Evolutionary conservation across 2,113 vertebrate genomes (phyloP), one percentile per base, ranked within the genome.

Genomic region (Malurus melanocephalus): DNA sequence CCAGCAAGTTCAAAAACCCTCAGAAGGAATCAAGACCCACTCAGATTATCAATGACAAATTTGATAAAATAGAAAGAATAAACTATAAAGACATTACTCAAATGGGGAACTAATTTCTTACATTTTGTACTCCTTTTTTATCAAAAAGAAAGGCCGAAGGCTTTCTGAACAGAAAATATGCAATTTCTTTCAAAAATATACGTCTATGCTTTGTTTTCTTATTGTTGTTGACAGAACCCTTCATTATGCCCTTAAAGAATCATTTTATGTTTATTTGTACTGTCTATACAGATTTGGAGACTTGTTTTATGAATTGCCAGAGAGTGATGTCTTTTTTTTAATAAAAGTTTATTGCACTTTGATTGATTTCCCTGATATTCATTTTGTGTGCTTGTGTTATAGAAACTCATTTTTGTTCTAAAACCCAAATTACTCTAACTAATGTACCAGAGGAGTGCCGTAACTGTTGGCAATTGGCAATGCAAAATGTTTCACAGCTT

Each of bases 301-400:
- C 53, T 94, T 92, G 80, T 80, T 94, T 95, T 93, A 91, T 92
- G 87, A 96, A 80, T 73, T 92, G 93, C 94, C 82, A 69, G 82
- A 95, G 78, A 93, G 48, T 28, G 4, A 87, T 90, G 72, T 72
- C 65, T 88, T 90, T 93, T 90, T 95, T 95, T 93, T 88, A 96
- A 95, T 94, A 94, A 87, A 92, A 92, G 92, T 93, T 94, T 95
- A 96, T 96, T 95, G 93, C 77, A 92, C 45, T 94, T 92, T 93
- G 93, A 93, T 95, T 94, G 88, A 94, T 96, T 94, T 92, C 59
- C 28, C 51, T 85, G 82, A 80, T 89, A 95, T 43, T 67, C 33
- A 60, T 72, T 85, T 71, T 27, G 7, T 60, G 59, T 68, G 35
- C 35, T 53, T 87, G 16, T 72, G 42, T 69, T 77, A 49, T 9